phyloP scores from a whole-genome alignment of 2,113 vertebrate species.

The Motacilla alba region DNA sequence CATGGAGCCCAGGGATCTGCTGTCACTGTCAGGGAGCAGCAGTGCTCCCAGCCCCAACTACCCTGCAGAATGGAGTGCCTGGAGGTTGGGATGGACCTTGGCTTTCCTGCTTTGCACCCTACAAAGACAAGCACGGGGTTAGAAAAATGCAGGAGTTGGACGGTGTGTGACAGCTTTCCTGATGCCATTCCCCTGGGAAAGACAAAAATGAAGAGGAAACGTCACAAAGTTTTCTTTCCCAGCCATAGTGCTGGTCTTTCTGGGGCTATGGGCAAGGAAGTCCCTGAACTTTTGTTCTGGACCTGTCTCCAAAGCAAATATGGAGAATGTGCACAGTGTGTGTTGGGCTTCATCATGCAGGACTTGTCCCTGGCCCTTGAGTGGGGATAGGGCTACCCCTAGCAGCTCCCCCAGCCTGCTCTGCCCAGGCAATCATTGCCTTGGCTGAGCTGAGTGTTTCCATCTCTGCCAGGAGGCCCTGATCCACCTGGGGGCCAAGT shows the following conservation, averaged over 20 bases:
- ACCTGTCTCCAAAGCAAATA: not conserved
- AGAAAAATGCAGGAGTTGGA: not conserved
- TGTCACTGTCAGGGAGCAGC: not conserved
- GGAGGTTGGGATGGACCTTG: not conserved
- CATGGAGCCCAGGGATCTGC: not conserved
- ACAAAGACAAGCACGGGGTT: not conserved
- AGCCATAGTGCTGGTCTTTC: not conserved
- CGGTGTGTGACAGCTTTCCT: not conserved
- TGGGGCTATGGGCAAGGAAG: not conserved
- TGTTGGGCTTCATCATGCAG: not conserved
- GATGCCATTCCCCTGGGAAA: not conserved
- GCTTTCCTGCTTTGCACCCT: not conserved
- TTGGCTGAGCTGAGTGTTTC: not conserved
- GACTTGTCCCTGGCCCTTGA: not conserved
- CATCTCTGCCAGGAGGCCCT: conserved; percentile 83
- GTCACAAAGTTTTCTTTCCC: not conserved
- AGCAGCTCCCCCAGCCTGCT: not conserved
- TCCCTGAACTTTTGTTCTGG: not conserved
- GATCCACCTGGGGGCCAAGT: conserved; percentile 98
- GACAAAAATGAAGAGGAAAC: not conserved
- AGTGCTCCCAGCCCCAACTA: not conserved
- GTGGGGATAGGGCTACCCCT: not conserved
- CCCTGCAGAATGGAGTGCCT: not conserved
- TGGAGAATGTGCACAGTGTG: not conserved
- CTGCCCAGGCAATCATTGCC: not conserved